A percentile compares a stretch with the other conserved stretches of the same genome.
Evolutionary conservation across 1,140 invertebrate species (phyloP).

Genomic region (Drosophila setifemur): DNA sequence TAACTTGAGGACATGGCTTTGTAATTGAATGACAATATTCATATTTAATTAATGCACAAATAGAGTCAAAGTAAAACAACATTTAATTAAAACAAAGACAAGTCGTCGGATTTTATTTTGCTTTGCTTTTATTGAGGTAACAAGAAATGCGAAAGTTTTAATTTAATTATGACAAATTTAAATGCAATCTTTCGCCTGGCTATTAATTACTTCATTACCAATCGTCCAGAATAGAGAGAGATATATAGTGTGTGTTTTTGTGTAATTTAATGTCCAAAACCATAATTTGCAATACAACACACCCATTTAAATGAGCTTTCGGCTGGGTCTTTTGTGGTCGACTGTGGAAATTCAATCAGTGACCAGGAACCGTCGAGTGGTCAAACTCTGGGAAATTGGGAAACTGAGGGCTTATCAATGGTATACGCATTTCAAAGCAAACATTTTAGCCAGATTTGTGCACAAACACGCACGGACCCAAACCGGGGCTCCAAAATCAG

Average conservation of each 20-base stretch:
- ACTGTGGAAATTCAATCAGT: constrained; percentile 67
- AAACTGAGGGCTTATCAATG: constrained; percentile 61
- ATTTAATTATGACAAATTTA: constrained; percentile 18
- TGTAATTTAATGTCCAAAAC: constrained; percentile 71
- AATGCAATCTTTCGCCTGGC: constrained; percentile 3
- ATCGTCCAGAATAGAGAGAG: constrained; percentile 7
- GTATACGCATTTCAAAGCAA: constrained; percentile 78
- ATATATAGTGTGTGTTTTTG: too few relatives aligned
- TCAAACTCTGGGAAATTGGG: constrained; percentile 7
- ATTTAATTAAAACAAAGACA: not conserved
- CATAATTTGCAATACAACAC: constrained; percentile 58
- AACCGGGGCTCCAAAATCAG: not conserved
- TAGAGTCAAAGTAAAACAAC: not conserved
- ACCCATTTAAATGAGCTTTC: constrained; percentile 4
- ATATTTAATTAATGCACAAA: not conserved
- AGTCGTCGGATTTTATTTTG: not conserved
- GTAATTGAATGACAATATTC: not conserved
- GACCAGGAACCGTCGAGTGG: constrained; percentile 24
- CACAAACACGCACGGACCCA: constrained; percentile 10
- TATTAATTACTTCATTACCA: constrained; percentile 33
- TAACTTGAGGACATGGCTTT: too few relatives aligned
- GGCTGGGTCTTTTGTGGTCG: constrained; percentile 38
- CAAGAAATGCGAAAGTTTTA: constrained; percentile 15
- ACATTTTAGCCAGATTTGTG: constrained; percentile 70
- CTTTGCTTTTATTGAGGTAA: not conserved